These are phyloP conservation scores for Cololabis saira DNA, from an alignment of 2,113 vertebrate species.

Conservation along the genomic window DNA sequence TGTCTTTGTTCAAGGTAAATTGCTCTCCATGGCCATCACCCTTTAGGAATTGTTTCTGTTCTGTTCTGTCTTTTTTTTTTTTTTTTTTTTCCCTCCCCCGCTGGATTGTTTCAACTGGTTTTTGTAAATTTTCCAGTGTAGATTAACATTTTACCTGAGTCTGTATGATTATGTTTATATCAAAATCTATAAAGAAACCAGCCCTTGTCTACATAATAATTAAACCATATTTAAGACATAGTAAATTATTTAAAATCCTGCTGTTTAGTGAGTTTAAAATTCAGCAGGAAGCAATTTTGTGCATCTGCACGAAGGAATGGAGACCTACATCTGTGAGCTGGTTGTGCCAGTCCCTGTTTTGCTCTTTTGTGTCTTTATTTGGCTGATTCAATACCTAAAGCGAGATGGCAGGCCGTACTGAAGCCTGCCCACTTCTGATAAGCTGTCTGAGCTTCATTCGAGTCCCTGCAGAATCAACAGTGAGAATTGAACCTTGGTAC, in stretches of 20 bases:
- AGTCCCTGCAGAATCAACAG: constrained; percentile 11
- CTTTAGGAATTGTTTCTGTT: constrained; percentile 6
- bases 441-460: constrained; percentile 39
- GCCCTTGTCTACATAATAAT: constrained; percentile 5
- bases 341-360: constrained; percentile 44
- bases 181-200: not conserved
- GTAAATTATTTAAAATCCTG: constrained; percentile 1
- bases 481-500: constrained; percentile 8
- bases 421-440: constrained; percentile 51
- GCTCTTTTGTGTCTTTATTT: constrained; percentile 46
- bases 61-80: no score
- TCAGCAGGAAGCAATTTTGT: constrained; percentile 16
- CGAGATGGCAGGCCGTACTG: constrained; percentile 48
- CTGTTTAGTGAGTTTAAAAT: constrained; percentile 8
- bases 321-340: constrained; percentile 53
- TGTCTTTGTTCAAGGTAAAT: constrained; percentile 90
- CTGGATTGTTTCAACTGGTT: constrained; percentile 21
- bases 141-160: not conserved
- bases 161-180: no score
- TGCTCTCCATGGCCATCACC: constrained; percentile 15
- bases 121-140: constrained; percentile 1
- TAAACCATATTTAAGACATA: not conserved
- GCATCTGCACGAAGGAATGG: constrained; percentile 25
- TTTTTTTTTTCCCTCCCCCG: constrained; percentile 17
- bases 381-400: constrained; percentile 64